Base-by-base conservation (phyloP, 2,113 vertebrate genomes). In the Misgurnus mizolepis region DNA sequence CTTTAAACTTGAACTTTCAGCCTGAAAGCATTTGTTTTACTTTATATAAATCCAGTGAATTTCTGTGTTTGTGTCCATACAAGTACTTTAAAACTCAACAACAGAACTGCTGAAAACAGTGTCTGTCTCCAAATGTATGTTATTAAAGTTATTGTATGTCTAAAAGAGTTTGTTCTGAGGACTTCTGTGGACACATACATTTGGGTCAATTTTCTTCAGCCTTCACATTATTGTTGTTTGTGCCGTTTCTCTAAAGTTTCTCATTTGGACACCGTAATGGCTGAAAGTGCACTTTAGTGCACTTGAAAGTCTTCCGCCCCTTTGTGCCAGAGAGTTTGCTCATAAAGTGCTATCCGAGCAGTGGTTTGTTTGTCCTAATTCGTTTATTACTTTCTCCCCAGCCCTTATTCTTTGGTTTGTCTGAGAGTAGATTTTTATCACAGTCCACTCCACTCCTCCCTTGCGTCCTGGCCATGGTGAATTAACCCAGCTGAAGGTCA, bases 361-460 rank as follows among this genome's bases (percentile, higher is more conserved):
- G 76, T 70, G 68, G 58, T 79, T 82, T 87, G 67, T 83, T 67
- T 55, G 60, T 41, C 56, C 62, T 69, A 81, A 75, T 83, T 78
- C 67, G 12, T 82, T 58, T 73, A 82, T 82, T 80, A 12, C 14
- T 78, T 70, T 80, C 50, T 58, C 43, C 58, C 71, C 15, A n/a
- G 50, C 76, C 43, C 50, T 67, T 77, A 70, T 45, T 70, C 74
- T 64, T 7, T 18, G 14, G 5, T 12, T 66, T 45, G 39, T 58
- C 18, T 64, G 47, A 67, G 60, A 70, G 40, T 43, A 7, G 74
- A 71, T 72, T 77, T 64, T 77, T 68, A 60, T 60, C 72, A 18
- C 14, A 68, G 56, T 73, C 34, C 34, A 55, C 39, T 53, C 47
- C 39, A 45, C 17, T 64, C 49, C 71, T 69, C 64, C 53, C 62